Conservation (phyloP, 2,888 invertebrate genomes). For the Ethmia dodecea region DNA sequence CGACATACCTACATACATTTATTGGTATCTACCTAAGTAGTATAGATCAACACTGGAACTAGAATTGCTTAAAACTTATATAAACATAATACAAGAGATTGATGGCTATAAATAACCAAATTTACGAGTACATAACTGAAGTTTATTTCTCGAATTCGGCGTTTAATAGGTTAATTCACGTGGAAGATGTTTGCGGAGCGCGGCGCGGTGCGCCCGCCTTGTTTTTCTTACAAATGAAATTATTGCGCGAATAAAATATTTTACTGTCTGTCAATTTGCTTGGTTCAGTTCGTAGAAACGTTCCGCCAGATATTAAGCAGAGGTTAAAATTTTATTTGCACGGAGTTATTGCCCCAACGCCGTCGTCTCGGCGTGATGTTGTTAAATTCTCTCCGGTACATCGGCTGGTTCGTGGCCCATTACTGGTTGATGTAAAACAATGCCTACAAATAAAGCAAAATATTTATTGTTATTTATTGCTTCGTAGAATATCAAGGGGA, state of each 20-base stretch:
- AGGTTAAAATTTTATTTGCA: slow-evolving; percentile 74
- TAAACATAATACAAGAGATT: slow-evolving; percentile 9
- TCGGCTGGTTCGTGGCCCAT: slow-evolving; percentile 47
- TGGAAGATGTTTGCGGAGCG: slow-evolving; percentile 61
- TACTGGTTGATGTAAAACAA: slow-evolving; percentile 61
- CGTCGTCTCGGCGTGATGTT: slow-evolving; percentile 45
- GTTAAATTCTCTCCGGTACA: slow-evolving; percentile 50
- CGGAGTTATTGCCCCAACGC: slow-evolving; percentile 54
- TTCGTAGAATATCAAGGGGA: slow-evolving; percentile 23
- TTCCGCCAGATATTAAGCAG: slow-evolving; percentile 69
- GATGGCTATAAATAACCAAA: slow-evolving; percentile 26
- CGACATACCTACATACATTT: no score
- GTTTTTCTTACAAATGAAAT: slow-evolving; percentile 75
- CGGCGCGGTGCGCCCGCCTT: slow-evolving; percentile 35
- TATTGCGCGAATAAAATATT: slow-evolving; percentile 74
- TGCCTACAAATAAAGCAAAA: slow-evolving; percentile 60
- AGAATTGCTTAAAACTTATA: no score
- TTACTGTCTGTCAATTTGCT: slow-evolving; percentile 75
- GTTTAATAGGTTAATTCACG: slow-evolving; percentile 72
- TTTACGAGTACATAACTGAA: slow-evolving; percentile 52
- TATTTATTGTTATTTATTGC: slow-evolving; percentile 51
- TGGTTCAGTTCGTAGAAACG: slow-evolving; percentile 49
- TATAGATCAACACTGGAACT: no score
- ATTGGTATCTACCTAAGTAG: no score
- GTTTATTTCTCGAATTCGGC: slow-evolving; percentile 57